Conservation (phyloP, 1,140 invertebrate genomes). For the Drosophila saltans region DNA sequence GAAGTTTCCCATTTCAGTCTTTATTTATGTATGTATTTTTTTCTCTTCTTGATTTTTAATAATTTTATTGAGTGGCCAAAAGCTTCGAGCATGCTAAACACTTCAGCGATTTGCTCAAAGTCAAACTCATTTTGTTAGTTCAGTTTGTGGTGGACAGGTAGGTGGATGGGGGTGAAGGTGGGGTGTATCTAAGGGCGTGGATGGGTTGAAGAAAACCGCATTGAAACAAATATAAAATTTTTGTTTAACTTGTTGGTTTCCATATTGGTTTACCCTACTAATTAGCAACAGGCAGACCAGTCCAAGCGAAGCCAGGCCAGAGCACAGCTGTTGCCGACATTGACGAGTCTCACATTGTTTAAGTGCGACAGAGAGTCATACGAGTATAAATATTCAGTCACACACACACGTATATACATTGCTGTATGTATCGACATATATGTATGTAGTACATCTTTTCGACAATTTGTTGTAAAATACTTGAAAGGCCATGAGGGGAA, state of each 20-base stretch:
- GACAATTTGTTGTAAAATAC: slow-evolving; percentile 18
- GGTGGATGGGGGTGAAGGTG: background rate
- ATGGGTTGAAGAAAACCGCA: slow-evolving; percentile 17
- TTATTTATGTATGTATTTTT: background rate
- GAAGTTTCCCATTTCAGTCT: slow-evolving; percentile 29
- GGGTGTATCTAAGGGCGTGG: slow-evolving; percentile 10
- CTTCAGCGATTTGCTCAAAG: slow-evolving; percentile 41
- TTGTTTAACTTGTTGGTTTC: slow-evolving; percentile 12
- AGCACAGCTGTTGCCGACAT: slow-evolving; percentile 17
- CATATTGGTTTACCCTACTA: slow-evolving; percentile 31
- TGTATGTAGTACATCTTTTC: background rate
- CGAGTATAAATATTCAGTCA: background rate
- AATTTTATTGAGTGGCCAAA: slow-evolving; percentile 52
- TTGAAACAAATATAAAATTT: slow-evolving; percentile 30
- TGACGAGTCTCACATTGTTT: slow-evolving; percentile 4
- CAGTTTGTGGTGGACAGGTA: too few relatives aligned
- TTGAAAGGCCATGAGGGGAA: background rate
- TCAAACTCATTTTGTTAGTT: slow-evolving; percentile 1
- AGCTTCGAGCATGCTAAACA: slow-evolving; percentile 47
- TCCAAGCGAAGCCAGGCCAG: slow-evolving; percentile 25
- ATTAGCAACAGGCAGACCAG: slow-evolving; percentile 39
- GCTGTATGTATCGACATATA: background rate
- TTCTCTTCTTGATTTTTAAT: slow-evolving; percentile 18
- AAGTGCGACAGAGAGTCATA: background rate
- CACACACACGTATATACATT: background rate